Base-by-base conservation (phyloP, 2,113 vertebrate species). In the Zapornia atra region DNA sequence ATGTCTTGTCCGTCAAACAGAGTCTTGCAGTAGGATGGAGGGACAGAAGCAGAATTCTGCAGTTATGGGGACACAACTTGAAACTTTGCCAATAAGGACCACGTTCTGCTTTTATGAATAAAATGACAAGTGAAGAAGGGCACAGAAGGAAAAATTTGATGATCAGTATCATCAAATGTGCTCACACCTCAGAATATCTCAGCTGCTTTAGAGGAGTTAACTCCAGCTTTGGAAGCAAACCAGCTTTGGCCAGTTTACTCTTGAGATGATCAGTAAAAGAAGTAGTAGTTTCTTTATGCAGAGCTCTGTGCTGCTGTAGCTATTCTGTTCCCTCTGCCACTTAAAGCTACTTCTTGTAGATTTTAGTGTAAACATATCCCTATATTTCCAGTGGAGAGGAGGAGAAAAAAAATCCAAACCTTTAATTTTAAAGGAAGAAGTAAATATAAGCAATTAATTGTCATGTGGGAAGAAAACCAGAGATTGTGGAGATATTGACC, bases 1-100 rank as follows among this genome's bases (percentile, higher is more conserved):
- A 18, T 0, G 1, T 33, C 46, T 70, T 51, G 16, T 51, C 48
- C 54, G 9, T 51, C n/a, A 48, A 44, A 46, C 12, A 22, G 19
- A 36, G 8, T 63, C 31, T 59, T 36, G 15, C 40, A 34, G n/a
- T 25, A 5, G 8, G 15, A 40, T 54, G 57, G 57, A 61, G 6
- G 14, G 53, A 44, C 7, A 73, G n/a, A 59, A 31, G 14, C 12
- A 56, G 33, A 88, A 57, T 48, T 82, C 31, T 57, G 28, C 19
- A 70, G 0, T 25, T 69, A 14, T 0, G 2, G 15, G 16, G 18
- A 8, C 29, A 40, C 6, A 56, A 21, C 7, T 34, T 63, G 22
- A 44, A 84, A 63, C 6, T 65, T 75, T 7, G 8, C 28, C 12
- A 80, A 7, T 33, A 33, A 59, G 12, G 51, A 36, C 40, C 28